phyloP scores from a whole-genome alignment of 2,113 vertebrate species.

The Ariopsis seemanni region DNA sequence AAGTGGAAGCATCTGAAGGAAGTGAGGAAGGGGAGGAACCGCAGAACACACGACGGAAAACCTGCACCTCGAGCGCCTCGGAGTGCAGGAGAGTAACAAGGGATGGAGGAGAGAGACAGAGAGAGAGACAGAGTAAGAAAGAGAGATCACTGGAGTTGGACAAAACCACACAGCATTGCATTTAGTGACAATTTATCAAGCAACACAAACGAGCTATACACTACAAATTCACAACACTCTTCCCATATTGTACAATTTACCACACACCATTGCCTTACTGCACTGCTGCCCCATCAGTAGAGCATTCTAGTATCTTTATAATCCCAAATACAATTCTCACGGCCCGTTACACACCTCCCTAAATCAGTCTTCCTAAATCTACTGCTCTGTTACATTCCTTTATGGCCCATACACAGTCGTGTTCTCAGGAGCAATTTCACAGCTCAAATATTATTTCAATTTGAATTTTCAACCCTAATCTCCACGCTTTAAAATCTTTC shows the following conservation, averaged over 20 bases:
- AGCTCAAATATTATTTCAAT: not conserved
- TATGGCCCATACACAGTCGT: not conserved
- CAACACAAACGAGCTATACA: slow-evolving; percentile 24
- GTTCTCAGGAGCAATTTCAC: not conserved
- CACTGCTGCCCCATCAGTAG: not conserved
- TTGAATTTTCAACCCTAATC: not conserved
- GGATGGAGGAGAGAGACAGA: slow-evolving; percentile 10
- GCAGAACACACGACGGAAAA: slow-evolving; percentile 82
- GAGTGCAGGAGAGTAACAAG: slow-evolving; percentile 76
- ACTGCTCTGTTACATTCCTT: not conserved
- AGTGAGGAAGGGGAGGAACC: slow-evolving; percentile 80
- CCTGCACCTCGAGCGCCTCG: slow-evolving; percentile 81
- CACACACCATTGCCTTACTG: slow-evolving; percentile 7
- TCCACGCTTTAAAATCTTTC: not conserved
- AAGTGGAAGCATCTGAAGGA: slow-evolving; percentile 80
- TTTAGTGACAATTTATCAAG: slow-evolving; percentile 70
- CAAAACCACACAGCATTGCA: slow-evolving; percentile 59
- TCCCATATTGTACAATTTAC: slow-evolving; percentile 4
- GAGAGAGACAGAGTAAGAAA: slow-evolving; percentile 36
- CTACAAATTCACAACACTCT: slow-evolving; percentile 9
- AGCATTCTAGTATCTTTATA: slow-evolving; percentile 7
- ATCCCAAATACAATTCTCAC: not conserved
- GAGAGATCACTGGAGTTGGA: slow-evolving; percentile 57
- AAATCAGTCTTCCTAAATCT: slow-evolving; percentile 9
- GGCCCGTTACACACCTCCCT: not conserved